These are phyloP conservation scores for Phymanthus crucifer DNA, from an alignment of 92 coral and sea anemone species.

Conservation along the genomic window DNA sequence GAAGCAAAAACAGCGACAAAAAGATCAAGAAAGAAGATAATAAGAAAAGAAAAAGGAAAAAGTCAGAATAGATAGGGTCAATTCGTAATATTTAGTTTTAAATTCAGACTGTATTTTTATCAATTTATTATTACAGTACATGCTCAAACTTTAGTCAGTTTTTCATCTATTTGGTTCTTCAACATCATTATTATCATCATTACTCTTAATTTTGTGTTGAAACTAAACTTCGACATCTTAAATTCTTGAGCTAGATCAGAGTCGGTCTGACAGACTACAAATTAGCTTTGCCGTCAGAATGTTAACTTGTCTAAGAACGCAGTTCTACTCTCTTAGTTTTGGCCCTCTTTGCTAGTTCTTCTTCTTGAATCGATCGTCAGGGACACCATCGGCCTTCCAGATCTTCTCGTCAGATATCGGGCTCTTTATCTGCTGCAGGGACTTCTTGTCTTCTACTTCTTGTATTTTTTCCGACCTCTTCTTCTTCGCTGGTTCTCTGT, in stretches of 20 bases:
- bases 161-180: no score
- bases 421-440: neutral
- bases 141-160: no score
- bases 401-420: neutral
- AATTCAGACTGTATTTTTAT: neutral
- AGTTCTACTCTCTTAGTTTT: no score
- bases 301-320: no score
- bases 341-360: no score
- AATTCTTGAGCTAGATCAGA: no score
- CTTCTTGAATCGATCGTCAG: neutral
- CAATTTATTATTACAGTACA: no score
- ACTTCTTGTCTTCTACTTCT: neutral
- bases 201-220: no score
- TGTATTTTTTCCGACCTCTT: neutral
- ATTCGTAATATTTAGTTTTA: neutral
- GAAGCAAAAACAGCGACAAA: neutral
- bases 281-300: no score
- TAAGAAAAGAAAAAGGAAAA: conserved; percentile 5
- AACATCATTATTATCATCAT: no score
- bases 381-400: conserved; percentile 4
- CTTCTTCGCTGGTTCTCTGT: neutral
- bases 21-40: neutral
- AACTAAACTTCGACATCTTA: no score
- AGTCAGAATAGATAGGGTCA: neutral
- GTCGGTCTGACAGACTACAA: no score